Evolutionary conservation across 2,888 invertebrate genomes (phyloP).

Genomic region (Hybos culiciformis): DNA sequence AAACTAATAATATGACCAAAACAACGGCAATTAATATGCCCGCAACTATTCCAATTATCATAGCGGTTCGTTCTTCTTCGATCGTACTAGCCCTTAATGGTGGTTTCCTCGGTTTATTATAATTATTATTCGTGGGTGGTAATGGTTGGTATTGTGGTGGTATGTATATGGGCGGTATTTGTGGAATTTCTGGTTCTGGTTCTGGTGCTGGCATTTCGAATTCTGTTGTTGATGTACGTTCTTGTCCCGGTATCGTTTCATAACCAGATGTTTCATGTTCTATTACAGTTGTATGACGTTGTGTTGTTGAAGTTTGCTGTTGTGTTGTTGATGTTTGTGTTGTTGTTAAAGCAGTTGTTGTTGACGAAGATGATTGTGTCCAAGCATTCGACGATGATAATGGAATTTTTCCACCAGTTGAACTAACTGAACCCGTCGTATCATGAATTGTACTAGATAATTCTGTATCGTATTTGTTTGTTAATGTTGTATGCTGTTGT

Average conservation of each 20-base stretch:
- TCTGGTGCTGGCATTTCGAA: conserved; percentile 17
- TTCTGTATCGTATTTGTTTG: conserved; percentile 16
- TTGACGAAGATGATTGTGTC: conserved; percentile 18
- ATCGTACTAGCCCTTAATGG: conserved; percentile 51
- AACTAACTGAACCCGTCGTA: conserved; percentile 17
- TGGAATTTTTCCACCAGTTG: conserved; percentile 14
- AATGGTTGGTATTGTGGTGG: conserved; percentile 20
- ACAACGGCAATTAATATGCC: conserved; percentile 83
- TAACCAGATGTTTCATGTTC: conserved; percentile 27
- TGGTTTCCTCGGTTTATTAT: conserved; percentile 26
- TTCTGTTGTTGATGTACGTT: conserved; percentile 19
- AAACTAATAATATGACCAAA: conserved; percentile 74
- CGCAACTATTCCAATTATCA: conserved; percentile 80
- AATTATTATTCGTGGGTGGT: conserved; percentile 18
- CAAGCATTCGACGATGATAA: conserved; percentile 15
- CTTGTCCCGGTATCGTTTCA: conserved; percentile 19
- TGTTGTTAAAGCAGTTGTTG: conserved; percentile 18
- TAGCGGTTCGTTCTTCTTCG: conserved; percentile 57
- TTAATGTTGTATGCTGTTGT: conserved; percentile 36
- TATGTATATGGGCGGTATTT: conserved; percentile 14
- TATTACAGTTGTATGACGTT: conserved; percentile 27
- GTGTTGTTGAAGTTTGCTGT: conserved; percentile 22
- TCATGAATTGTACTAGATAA: conserved; percentile 21
- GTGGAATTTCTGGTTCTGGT: conserved; percentile 21
- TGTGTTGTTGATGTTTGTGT: conserved; percentile 25